Evolutionary conservation across 2,113 vertebrate species (phyloP), one percentile per base, ranked within the genome.

Genomic region (human (Homo sapiens)): DNA sequence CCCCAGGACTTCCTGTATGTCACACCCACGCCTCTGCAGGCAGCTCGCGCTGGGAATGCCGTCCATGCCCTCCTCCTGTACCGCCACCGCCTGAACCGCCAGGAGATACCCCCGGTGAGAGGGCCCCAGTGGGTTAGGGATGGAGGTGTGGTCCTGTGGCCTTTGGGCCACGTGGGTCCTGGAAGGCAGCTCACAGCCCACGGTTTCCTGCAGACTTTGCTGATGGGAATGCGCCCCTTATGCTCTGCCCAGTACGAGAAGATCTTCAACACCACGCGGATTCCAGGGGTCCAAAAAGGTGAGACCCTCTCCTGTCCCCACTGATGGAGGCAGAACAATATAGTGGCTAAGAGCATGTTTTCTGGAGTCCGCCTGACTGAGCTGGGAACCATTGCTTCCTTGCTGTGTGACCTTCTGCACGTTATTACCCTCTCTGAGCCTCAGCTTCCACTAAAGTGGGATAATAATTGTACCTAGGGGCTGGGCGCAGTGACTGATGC

Each of bases 181-280:
- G 2, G 35, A 17, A 32, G 32, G 20, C 55, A 1, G 23, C 4
- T 96, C 70, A 57, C 0, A 50, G 86, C 79, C 84, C 48, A 1
- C 5, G 40, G n/a, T 80, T 81, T 97, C 92, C 80, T 17, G 81
- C 98, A 99, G 99, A 99, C 98, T 93, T 98, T 99, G 98, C 98
- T 99, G 98, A 99, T 99, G 98, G 99, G 99, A 96, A 99, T 98
- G 96, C 98, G 99, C 93, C 99, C 99, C 93, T 98, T 99, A 98
- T 99, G 99, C 96, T 99, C 99, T 40, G 99, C 99, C 98, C 99
- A 99, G 90, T 99, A 98, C 96, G 99, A 99, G 98, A 98, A 98
- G 98, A 99, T 99, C 96, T 99, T 99, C 98, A 99, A 99, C 98
- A 99, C 99, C 96, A 99, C 99, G 89, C 99, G 99, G 94, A 98